Evolutionary conservation across 2,113 vertebrate species (phyloP), one percentile per base, ranked within the genome.

Genomic region (Pavo muticus): DNA sequence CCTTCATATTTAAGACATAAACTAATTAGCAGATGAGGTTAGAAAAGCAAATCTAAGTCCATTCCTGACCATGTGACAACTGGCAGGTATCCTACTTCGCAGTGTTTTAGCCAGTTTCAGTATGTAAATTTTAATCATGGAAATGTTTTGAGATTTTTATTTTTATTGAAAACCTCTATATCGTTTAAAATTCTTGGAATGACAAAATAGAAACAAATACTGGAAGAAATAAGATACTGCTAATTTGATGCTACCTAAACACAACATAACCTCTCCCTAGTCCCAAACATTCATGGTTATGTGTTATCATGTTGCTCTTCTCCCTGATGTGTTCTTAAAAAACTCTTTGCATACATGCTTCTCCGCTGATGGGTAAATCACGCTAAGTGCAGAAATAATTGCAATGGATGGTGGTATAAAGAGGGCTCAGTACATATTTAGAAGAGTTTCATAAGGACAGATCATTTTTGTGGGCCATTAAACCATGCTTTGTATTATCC

Each of bases 1-100:
- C 82, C 40, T 83, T 84, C 35, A 5, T 93, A 89, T 63, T 93
- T 92, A 87, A 92, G 86, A 65, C n/a, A 59, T 74, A 69, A 85
- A 61, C 15, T 87, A 70, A 88, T 87, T 44, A 88, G 14, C 40
- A 94, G 76, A 75, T 42, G 71, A 57, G 61, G 52, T 73, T 42
- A 90, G 65, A 76, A 91, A 90, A 65, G 50, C 11, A 15, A 90
- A 67, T 69, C 50, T 88, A 60, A 83, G 86, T 71, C 47, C n/a
- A 59, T 88, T 84, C 93, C 61, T 81, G 65, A 84, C 10, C 72
- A 39, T 48, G 40, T 88, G 80, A 39, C 73, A 94, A 59, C 72
- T 95, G 90, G 69, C 83, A 88, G 57, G 45, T 48, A 45, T 74
- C 21, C 29, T 88, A 14, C 14, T 87, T 91, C 44, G 82, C 37